phyloP scores from a whole-genome alignment of 2,113 vertebrate species.

The Pogonocichla stellata region DNA sequence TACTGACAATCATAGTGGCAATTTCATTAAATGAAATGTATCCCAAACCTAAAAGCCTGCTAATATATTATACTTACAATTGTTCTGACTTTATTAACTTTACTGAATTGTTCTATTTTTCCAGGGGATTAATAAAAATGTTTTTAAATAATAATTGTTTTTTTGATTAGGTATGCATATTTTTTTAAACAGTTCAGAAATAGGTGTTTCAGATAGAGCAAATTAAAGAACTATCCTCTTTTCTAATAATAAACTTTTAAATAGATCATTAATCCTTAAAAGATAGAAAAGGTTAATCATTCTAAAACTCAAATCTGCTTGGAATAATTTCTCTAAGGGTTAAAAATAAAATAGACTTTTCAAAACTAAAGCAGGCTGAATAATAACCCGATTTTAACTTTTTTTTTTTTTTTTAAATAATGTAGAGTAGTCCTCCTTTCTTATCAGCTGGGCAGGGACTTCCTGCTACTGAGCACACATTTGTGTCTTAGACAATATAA shows the following conservation, averaged over 20 bases:
- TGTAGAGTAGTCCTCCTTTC: not conserved
- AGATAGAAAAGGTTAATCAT: not conserved
- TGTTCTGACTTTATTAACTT: constrained; percentile 22
- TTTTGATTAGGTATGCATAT: not conserved
- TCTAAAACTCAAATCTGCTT: not conserved
- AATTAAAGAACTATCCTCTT: not conserved
- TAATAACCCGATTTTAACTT: not conserved
- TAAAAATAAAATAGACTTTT: not conserved
- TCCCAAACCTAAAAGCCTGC: not conserved
- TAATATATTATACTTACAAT: not conserved
- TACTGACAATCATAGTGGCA: not conserved
- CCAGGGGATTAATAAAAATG: not conserved
- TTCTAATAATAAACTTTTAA: not conserved
- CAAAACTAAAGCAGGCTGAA: not conserved
- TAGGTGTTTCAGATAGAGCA: not conserved
- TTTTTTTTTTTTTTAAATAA: not conserved
- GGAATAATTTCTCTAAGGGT: not conserved
- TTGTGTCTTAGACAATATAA: constrained; percentile 15
- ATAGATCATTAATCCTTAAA: not conserved
- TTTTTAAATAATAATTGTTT: not conserved
- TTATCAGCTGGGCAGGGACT: constrained; percentile 56
- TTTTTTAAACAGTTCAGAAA: not conserved
- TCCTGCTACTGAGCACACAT: constrained; percentile 43
- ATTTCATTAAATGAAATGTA: constrained; percentile 41
- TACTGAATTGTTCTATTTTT: not conserved